Evolutionary conservation across 2,797 vertebrate genomes (phyloP).

Genomic region (Coreius guichenoti): DNA sequence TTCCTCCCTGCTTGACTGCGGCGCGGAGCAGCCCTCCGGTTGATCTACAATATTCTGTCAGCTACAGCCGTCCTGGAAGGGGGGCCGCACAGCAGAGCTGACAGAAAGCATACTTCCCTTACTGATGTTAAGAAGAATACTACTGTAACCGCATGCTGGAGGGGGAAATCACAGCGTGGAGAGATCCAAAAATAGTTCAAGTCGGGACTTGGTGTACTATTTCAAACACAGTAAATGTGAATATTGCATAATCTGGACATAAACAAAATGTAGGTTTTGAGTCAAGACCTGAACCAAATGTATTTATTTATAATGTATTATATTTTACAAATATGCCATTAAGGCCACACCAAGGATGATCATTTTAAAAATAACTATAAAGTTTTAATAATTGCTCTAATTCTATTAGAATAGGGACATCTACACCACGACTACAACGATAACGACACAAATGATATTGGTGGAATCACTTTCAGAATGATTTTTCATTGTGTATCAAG

Average conservation of each 20-base stretch:
- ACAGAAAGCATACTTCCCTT: constrained; percentile 43
- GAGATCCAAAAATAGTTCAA: constrained; percentile 23
- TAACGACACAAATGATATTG: neutral
- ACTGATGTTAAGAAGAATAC: constrained; percentile 32
- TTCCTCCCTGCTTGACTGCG: constrained; percentile 43
- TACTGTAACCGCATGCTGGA: constrained; percentile 20
- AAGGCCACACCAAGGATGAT: neutral
- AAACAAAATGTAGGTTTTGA: neutral
- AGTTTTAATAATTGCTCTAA: neutral
- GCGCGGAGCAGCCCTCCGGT: neutral
- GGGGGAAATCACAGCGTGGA: constrained; percentile 15
- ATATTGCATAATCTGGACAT: neutral
- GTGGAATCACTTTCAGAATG: neutral
- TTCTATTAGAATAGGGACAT: neutral
- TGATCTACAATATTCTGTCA: constrained; percentile 29
- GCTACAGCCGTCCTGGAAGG: constrained; percentile 25
- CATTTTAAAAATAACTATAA: neutral
- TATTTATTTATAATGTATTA: neutral
- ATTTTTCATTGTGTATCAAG: neutral
- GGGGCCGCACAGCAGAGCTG: constrained; percentile 8
- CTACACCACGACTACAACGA: neutral
- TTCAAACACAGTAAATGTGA: neutral
- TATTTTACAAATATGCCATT: neutral
- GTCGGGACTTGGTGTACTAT: neutral
- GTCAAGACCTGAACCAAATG: neutral